Evolutionary conservation across 92 coral and sea anemone species (phyloP).

Genomic region (Zoanthus solanderi): DNA sequence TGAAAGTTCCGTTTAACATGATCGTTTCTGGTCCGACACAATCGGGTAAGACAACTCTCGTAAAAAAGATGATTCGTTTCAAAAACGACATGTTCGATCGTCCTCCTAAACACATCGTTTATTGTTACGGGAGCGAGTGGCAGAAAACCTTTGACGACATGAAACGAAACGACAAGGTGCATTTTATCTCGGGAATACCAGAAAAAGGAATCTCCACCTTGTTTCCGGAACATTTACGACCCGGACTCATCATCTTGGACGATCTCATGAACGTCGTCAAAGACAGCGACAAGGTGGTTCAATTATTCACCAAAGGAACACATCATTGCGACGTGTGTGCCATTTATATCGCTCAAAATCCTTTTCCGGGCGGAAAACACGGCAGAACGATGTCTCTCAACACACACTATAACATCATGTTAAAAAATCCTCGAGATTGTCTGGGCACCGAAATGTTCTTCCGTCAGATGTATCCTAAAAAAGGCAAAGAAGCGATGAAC

Average conservation of each 20-base stretch:
- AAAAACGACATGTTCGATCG: too few relatives aligned
- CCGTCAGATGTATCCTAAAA: neutral
- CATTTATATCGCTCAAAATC: too few relatives aligned
- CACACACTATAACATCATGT: neutral
- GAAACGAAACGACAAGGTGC: neutral
- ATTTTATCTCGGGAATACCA: too few relatives aligned
- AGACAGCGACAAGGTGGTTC: neutral
- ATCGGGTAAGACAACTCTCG: neutral
- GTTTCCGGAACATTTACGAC: neutral
- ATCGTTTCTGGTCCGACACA: too few relatives aligned
- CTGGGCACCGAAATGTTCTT: neutral
- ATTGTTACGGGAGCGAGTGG: too few relatives aligned
- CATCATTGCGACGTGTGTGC: neutral
- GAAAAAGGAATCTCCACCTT: neutral
- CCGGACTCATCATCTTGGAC: constrained; percentile 32
- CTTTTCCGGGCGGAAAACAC: too few relatives aligned
- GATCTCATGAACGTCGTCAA: constrained; percentile 28
- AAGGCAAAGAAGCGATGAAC: too few relatives aligned
- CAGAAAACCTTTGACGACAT: neutral
- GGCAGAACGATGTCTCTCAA: neutral
- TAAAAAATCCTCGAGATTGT: too few relatives aligned
- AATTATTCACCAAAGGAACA: constrained; percentile 25
- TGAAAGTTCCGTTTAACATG: too few relatives aligned
- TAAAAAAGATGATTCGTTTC: too few relatives aligned
- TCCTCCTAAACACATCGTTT: too few relatives aligned